phyloP scores from a whole-genome alignment of 2,888 invertebrate genomes.

The Agriotes lineatus region DNA sequence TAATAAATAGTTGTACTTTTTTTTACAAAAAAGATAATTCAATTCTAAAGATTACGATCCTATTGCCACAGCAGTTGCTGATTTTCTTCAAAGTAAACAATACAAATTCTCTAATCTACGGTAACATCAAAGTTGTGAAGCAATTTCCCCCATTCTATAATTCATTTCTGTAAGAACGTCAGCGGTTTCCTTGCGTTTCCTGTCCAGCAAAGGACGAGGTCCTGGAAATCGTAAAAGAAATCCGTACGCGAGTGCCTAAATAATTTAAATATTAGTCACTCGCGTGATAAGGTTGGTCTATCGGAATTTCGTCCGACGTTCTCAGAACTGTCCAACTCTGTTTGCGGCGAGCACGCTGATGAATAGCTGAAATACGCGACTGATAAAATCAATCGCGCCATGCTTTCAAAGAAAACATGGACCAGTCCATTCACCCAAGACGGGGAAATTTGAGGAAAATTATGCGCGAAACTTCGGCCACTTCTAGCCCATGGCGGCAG shows the following conservation, averaged over 20 bases:
- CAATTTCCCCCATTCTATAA: too few species aligned
- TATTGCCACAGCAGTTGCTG: too few species aligned
- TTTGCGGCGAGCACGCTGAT: slow-evolving; percentile 28
- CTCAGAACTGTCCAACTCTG: slow-evolving; percentile 29
- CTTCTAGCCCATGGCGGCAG: too few species aligned
- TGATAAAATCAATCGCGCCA: slow-evolving; percentile 34
- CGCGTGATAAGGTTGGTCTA: slow-evolving; percentile 36
- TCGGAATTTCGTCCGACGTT: slow-evolving; percentile 33
- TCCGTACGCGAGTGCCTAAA: slow-evolving; percentile 13
- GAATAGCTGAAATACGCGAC: slow-evolving; percentile 25
- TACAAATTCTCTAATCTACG: too few species aligned
- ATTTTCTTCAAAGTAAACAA: too few species aligned
- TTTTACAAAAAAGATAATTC: too few species aligned
- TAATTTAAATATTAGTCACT: slow-evolving; percentile 38
- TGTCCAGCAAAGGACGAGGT: background rate
- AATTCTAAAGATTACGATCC: too few species aligned
- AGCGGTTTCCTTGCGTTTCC: background rate
- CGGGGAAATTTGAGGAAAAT: background rate
- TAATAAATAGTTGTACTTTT: too few species aligned
- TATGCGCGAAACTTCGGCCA: too few species aligned
- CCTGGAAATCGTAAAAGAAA: slow-evolving; percentile 1
- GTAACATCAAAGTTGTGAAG: too few species aligned
- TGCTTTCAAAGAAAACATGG: slow-evolving; percentile 12
- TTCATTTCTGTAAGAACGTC: too few species aligned
- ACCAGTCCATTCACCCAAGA: background rate